Base-by-base conservation (phyloP, 1,140 invertebrate genomes). In the Saxidomus purpurata region DNA sequence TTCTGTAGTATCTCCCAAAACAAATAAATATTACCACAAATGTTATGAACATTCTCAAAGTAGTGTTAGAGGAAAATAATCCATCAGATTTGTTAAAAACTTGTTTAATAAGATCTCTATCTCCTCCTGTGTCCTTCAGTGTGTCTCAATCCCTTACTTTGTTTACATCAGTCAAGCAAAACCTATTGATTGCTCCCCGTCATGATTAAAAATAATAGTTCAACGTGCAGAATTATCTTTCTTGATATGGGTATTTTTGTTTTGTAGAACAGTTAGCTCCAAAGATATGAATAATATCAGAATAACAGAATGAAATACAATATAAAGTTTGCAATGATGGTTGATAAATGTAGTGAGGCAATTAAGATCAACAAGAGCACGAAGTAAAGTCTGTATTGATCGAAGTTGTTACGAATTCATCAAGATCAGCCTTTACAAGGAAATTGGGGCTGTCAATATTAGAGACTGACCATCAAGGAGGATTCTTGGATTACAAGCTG, bases 121-220 rank as follows among this genome's bases (percentile, higher is more conserved):
- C 59, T 25, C 3, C 25, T 63, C 59, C 28, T 38, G 59, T 71
- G 1, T 11, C 15, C 61, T 67, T 55, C 52, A 55, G 52, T 67
- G 61, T 67, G 61, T 67, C 61, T 17, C 61, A 67, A 67, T 67
- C 67, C 34, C 9, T 13, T 11, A 36, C 67, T 40, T 13, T 71
- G 67, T 71, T 71, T 71, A 71, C 67, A 71, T 71, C 67, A 71
- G 34, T 71, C 34, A 38, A 71, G 34, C 67, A 71, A 71, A 71
- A 71, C 67, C 28, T 71, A 71, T 71, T 40, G 34, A 71, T 71
- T 71, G 67, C 67, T 71, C 67, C 34, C 34, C n/a, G 59, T 63
- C 59, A 63, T 63, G 59, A 63, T 63, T 63, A 63, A 63, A 63
- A 63, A 63, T 63, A 63, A 63, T 63, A 63, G 59, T 25, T 8